Percentiles rank a stretch among this genome's conserved stretches.
These are phyloP conservation scores for Pseudotriccus pelzelni DNA, from an alignment of 2,797 vertebrate genomes.

Conservation along the genomic window DNA sequence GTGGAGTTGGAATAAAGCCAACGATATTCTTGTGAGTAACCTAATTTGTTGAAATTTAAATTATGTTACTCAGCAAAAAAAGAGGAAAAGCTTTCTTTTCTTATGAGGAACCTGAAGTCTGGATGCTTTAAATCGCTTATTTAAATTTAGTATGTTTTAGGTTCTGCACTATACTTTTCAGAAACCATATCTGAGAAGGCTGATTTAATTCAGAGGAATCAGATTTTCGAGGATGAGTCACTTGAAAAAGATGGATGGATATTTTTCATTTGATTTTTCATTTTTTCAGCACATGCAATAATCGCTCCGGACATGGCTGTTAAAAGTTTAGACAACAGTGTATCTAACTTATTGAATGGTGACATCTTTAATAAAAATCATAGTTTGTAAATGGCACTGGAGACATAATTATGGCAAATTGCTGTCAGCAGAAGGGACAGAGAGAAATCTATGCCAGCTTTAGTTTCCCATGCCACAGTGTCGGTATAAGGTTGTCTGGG, in stretches of 20 bases:
- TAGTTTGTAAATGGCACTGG: not conserved
- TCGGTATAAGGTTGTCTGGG: not conserved
- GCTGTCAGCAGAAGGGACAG: not conserved
- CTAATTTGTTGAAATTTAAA: not conserved
- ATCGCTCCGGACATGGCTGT: not conserved
- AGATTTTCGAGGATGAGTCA: not conserved
- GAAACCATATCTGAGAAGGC: not conserved
- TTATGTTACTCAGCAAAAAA: not conserved
- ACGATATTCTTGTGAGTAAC: not conserved
- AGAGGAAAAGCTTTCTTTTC: not conserved
- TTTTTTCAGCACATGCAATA: not conserved
- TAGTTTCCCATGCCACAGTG: not conserved
- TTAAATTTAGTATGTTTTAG: not conserved
- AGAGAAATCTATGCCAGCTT: not conserved
- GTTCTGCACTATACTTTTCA: not conserved
- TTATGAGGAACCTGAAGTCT: not conserved
- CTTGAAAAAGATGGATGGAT: not conserved
- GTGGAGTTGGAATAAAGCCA: not conserved
- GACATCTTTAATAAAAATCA: slow-evolving; percentile 4
- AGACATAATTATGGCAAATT: not conserved
- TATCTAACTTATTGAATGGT: not conserved
- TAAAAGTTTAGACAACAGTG: not conserved
- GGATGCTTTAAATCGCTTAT: not conserved
- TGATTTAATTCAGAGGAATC: not conserved
- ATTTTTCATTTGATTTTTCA: not conserved